phyloP scores from a whole-genome alignment of 2,888 invertebrate species.

The Leptopilina syphax region DNA sequence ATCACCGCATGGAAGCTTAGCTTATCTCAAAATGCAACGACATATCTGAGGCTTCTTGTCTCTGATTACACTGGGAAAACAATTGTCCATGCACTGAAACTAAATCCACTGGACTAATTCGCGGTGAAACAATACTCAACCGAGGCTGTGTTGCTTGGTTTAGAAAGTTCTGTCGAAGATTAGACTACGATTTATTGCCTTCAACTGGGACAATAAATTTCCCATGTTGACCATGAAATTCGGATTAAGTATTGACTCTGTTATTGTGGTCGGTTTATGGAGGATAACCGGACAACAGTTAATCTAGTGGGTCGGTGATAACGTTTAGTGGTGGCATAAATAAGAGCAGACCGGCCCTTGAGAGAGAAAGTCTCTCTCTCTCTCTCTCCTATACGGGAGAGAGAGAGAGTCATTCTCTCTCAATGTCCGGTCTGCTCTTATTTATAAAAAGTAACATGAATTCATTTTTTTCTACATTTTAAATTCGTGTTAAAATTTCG shows the following conservation, averaged over 20 bases:
- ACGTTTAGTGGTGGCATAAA: constrained; percentile 58
- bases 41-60: constrained; percentile 73
- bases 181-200: constrained; percentile 67
- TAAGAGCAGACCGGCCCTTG: constrained; percentile 42
- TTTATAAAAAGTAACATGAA: too few relatives aligned
- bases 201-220: constrained; percentile 60
- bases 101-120: constrained; percentile 63
- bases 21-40: constrained; percentile 75
- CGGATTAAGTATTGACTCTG: constrained; percentile 26
- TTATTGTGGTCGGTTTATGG: constrained; percentile 35
- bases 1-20: constrained; percentile 75
- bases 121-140: constrained; percentile 62
- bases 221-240: constrained; percentile 14
- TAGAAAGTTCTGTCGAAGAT: constrained; percentile 70
- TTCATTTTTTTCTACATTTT: too few relatives aligned
- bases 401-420: neutral
- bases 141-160: constrained; percentile 58
- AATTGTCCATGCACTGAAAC: constrained; percentile 65
- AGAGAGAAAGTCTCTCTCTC: neutral
- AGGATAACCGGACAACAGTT: constrained; percentile 62
- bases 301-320: constrained; percentile 66
- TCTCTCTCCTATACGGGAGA: neutral
- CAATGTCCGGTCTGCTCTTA: too few relatives aligned
- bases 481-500: too few relatives aligned
- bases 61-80: constrained; percentile 62